These are phyloP conservation scores for Ia io DNA, from an alignment of 2,113 vertebrate genomes.

Conservation along the genomic window DNA sequence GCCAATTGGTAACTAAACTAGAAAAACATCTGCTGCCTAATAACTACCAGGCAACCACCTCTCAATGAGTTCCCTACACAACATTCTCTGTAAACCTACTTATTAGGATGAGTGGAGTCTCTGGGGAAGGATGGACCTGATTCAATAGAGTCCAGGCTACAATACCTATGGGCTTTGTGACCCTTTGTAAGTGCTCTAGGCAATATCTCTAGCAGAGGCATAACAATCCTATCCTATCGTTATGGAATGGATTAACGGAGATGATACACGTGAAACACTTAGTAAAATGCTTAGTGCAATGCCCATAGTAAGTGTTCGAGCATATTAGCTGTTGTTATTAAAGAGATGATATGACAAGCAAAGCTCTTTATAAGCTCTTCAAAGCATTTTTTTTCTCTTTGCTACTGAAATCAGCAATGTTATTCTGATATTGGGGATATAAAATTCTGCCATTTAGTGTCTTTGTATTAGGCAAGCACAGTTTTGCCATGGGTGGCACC, in stretches of 20 bases:
- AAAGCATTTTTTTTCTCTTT: not conserved
- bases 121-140: not conserved
- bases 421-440: not conserved
- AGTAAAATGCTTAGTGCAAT: not conserved
- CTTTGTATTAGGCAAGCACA: not conserved
- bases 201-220: not conserved
- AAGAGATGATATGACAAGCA: not conserved
- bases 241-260: not conserved
- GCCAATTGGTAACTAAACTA: not conserved
- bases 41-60: not conserved
- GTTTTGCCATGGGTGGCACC: not conserved
- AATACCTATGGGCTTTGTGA: not conserved
- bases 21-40: not conserved
- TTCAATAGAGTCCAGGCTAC: not conserved
- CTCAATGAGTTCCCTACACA: not conserved
- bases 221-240: not conserved
- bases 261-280: not conserved
- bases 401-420: not conserved
- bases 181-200: not conserved
- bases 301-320: not conserved
- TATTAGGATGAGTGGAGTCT: not conserved
- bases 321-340: not conserved
- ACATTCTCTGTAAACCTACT: not conserved
- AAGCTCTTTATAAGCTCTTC: not conserved
- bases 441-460: not conserved